Base-by-base conservation (phyloP, 2,113 vertebrate genomes). In the Mungos mungo region DNA sequence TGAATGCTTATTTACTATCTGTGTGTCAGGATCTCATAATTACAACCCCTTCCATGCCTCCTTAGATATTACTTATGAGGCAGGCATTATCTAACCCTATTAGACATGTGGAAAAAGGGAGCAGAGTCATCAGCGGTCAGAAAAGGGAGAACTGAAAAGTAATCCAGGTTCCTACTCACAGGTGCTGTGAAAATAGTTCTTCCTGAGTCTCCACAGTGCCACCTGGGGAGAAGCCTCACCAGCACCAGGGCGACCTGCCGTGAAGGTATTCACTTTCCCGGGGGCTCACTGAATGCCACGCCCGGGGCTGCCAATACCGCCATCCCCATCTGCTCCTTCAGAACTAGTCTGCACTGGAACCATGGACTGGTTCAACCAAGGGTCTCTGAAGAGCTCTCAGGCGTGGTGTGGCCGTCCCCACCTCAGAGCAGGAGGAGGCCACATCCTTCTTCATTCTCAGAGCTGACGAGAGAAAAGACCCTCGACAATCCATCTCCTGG, bases 241-340 rank as follows among this genome's bases (percentile, higher is more conserved):
- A 8, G 25, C 29, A 33, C 47, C 41, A 77, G n/a, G 9, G 41
- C 27, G 18, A 19, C n/a, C 13, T 21, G 25, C 18, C 1, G 0
- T 0, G 66, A 12, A 6, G 33, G 2, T 14, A 25, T 18, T 38
- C 50, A 19, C 4, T 25, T 16, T 80, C 18, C 4, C 2, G 0
- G 13, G 1, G 18, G 45, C 15, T 14, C 8, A 18, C 33, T 16
- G 25, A 25, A 52, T 5, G 27, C 23, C 10, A 25, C 1, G 33
- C 21, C 5, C 2, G 31, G 54, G 14, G 41, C n/a, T 31, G 35
- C 31, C 15, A 10, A 18, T 7, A 33, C 41, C 3, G 6, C 41
- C 38, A 57, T 15, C 31, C 12, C 19, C 50, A 69, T 13, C 3
- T 23, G 84, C 27, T 7, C 29, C 65, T 50, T 79, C 15, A 18